A percentile compares a stretch with the other conserved stretches of the same genome.
Evolutionary conservation across 92 coral and sea anemone species (phyloP).

Genomic region (Epizoanthus fatuus): DNA sequence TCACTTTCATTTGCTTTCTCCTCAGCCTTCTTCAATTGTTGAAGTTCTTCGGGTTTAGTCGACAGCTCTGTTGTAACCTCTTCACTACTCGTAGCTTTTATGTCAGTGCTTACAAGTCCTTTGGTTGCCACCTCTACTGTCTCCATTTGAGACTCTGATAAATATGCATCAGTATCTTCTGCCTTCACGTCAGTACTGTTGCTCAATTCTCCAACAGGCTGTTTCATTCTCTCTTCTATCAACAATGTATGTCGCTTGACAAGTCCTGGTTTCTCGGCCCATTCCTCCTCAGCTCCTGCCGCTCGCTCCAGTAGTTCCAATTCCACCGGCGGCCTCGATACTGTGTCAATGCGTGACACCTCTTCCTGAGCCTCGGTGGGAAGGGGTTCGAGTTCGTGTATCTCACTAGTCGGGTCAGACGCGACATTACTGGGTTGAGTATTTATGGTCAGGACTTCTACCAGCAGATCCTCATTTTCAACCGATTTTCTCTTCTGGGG

Average conservation of each 20-base stretch:
- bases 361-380: conserved; percentile 6
- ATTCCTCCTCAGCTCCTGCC: conserved; percentile 14
- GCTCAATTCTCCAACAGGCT: conserved; percentile 25
- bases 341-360: neutral
- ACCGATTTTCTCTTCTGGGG: neutral
- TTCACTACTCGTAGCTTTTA: neutral
- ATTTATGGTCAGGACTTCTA: neutral
- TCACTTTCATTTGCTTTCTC: neutral
- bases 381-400: neutral
- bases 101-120: conserved; percentile 3
- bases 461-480: neutral
- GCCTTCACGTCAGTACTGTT: neutral
- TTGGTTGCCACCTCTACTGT: neutral
- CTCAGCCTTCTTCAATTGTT: neutral
- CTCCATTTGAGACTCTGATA: conserved; percentile 9
- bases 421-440: neutral
- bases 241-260: conserved; percentile 74
- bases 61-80: neutral
- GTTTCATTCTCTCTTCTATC: conserved; percentile 64
- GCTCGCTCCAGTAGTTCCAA: conserved; percentile 4
- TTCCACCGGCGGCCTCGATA: neutral
- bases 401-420: conserved; percentile 12
- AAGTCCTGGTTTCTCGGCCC: conserved; percentile 42
- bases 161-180: conserved; percentile 12
- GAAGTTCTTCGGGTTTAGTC: neutral